Evolutionary conservation across 1,140 invertebrate genomes (phyloP).

Genomic region (Laodelphax striatellus): DNA sequence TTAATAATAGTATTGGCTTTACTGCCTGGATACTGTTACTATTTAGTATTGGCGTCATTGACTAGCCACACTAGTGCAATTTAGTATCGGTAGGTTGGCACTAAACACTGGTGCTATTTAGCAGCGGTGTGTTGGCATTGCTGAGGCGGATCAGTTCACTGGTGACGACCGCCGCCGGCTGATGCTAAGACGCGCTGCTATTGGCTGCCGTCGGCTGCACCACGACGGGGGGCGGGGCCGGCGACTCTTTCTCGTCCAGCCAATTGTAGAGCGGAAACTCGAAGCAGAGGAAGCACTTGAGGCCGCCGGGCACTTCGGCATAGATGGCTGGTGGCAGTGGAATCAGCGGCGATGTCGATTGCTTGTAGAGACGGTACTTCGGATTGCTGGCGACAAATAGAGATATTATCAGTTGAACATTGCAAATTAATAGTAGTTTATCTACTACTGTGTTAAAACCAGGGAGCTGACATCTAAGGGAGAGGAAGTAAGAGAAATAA

Average conservation of each 20-base stretch:
- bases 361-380: constrained; percentile 76
- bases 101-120: constrained; percentile 18
- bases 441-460: too few relatives aligned
- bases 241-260: constrained; percentile 46
- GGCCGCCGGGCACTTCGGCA: constrained; percentile 61
- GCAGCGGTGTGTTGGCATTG: constrained; percentile 15
- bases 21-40: too few relatives aligned
- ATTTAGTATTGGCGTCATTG: too few relatives aligned
- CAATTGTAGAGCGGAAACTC: constrained; percentile 79
- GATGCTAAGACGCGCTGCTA: constrained; percentile 15
- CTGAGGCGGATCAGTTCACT: constrained; percentile 19
- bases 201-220: background rate
- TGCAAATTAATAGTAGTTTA: too few relatives aligned
- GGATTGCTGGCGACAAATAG: constrained; percentile 47
- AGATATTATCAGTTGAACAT: too few relatives aligned
- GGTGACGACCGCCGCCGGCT: constrained; percentile 10
- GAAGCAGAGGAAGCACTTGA: constrained; percentile 75
- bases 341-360: constrained; percentile 74
- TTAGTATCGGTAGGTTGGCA: constrained; percentile 14
- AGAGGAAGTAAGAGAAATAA: too few relatives aligned
- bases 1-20: too few relatives aligned
- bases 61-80: constrained; percentile 9
- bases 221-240: constrained; percentile 42
- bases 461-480: too few relatives aligned
- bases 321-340: constrained; percentile 76